Conservation (phyloP, 1,140 invertebrate genomes). For the Dendrolimus punctatus region DNA sequence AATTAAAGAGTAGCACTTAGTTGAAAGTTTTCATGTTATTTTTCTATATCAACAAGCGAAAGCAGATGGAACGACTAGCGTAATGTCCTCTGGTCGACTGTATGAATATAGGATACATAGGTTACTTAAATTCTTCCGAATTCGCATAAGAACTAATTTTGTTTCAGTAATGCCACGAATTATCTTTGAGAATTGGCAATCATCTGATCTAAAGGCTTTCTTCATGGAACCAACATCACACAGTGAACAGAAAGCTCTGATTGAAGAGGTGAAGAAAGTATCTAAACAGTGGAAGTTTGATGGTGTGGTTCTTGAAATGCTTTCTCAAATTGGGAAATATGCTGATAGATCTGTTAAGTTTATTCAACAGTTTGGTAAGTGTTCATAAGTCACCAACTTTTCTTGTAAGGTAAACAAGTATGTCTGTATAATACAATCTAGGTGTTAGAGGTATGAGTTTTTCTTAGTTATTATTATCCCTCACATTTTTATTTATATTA, state of each 20-base stretch:
- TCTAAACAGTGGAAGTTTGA: constrained; percentile 83
- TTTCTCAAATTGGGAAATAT: constrained; percentile 85
- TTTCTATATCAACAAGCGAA: too few species aligned
- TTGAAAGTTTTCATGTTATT: too few species aligned
- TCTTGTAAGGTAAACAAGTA: background rate
- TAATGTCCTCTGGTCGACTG: too few species aligned
- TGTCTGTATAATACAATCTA: too few species aligned
- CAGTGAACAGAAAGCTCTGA: constrained; percentile 73
- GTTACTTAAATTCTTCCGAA: too few species aligned
- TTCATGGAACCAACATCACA: constrained; percentile 73
- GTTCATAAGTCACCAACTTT: constrained; percentile 6
- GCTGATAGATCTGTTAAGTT: constrained; percentile 76
- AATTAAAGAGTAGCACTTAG: too few species aligned
- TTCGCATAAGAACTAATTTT: background rate
- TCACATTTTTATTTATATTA: too few species aligned
- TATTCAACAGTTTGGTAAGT: constrained; percentile 75
- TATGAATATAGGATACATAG: too few species aligned
- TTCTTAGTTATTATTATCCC: too few species aligned
- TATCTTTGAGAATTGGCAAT: constrained; percentile 89
- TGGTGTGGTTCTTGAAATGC: constrained; percentile 91
- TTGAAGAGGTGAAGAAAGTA: constrained; percentile 73
- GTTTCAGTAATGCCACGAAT: constrained; percentile 85
- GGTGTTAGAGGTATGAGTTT: too few species aligned
- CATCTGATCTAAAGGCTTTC: constrained; percentile 77
- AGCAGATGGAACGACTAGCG: too few species aligned